A percentile compares a stretch with the other conserved stretches of the same genome.
phyloP scores from a whole-genome alignment of 2,888 invertebrate genomes.

The Acleris cristana region DNA sequence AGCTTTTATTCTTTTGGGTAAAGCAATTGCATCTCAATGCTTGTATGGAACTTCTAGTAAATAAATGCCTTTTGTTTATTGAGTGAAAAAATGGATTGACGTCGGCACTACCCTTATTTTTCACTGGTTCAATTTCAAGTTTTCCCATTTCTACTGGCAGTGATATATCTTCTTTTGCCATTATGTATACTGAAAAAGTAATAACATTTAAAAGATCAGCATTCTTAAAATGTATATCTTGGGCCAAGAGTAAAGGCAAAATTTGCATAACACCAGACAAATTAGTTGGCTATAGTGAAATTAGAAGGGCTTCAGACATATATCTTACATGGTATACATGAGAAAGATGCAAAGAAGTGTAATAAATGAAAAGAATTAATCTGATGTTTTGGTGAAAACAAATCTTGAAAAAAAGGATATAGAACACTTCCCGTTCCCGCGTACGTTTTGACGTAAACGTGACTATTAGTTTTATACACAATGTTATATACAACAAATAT shows the following conservation, averaged over 20 bases:
- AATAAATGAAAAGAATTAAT: conserved; percentile 24
- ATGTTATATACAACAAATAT: conserved; percentile 8
- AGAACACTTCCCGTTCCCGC: conserved; percentile 25
- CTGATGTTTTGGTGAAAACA: conserved; percentile 21
- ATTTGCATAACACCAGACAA: neutral
- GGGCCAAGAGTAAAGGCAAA: neutral
- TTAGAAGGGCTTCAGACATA: neutral
- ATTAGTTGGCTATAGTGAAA: neutral
- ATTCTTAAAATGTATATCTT: neutral
- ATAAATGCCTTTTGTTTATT: conserved; percentile 45
- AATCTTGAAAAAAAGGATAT: conserved; percentile 15
- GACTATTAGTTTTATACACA: neutral
- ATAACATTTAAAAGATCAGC: neutral
- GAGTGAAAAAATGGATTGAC: conserved; percentile 65
- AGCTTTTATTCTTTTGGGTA: conserved; percentile 53
- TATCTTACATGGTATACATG: no score
- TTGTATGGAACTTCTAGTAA: conserved; percentile 46
- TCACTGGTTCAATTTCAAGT: conserved; percentile 81
- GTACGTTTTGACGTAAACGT: conserved; percentile 5
- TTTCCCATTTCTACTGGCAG: conserved; percentile 81
- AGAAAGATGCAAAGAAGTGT: conserved; percentile 17
- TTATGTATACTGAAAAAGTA: conserved; percentile 41
- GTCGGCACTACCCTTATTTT: conserved; percentile 56
- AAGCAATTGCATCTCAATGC: conserved; percentile 63
- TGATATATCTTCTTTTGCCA: conserved; percentile 77